Conservation (phyloP, 2,113 vertebrate genomes). For the Rhombomys opimus region DNA sequence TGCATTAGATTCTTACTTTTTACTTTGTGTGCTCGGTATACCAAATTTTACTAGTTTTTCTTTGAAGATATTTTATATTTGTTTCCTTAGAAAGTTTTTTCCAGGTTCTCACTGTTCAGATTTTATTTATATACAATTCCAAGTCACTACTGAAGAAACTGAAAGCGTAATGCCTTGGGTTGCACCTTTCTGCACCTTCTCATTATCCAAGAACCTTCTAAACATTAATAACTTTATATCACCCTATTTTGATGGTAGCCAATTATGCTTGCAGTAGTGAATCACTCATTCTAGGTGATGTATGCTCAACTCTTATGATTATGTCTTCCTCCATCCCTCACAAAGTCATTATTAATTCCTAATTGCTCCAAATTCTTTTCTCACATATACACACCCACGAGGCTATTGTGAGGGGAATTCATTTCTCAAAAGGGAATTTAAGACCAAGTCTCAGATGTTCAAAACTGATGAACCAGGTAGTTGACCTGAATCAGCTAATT, state of each 20-base stretch:
- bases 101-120: neutral
- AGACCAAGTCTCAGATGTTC: conserved; percentile 65
- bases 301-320: conserved; percentile 69
- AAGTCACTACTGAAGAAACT: neutral
- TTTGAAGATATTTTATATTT: conserved; percentile 32
- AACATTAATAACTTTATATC: conserved; percentile 21
- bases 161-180: neutral
- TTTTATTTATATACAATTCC: conserved; percentile 23
- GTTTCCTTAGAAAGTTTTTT: neutral
- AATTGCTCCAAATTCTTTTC: conserved; percentile 78
- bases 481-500: conserved; percentile 78
- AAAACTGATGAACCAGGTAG: conserved; percentile 77
- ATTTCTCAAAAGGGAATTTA: conserved; percentile 79
- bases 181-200: neutral
- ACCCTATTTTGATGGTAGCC: neutral
- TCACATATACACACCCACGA: conserved; percentile 57
- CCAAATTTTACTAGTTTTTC: neutral
- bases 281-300: conserved; percentile 60
- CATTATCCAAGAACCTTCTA: conserved; percentile 34
- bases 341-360: conserved; percentile 80
- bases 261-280: conserved; percentile 41
- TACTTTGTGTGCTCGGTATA: neutral
- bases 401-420: conserved; percentile 67
- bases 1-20: neutral
- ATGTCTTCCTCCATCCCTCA: conserved; percentile 52